Base-by-base conservation (phyloP, 2,888 invertebrate species). In the Cryptocephalus primarius region DNA sequence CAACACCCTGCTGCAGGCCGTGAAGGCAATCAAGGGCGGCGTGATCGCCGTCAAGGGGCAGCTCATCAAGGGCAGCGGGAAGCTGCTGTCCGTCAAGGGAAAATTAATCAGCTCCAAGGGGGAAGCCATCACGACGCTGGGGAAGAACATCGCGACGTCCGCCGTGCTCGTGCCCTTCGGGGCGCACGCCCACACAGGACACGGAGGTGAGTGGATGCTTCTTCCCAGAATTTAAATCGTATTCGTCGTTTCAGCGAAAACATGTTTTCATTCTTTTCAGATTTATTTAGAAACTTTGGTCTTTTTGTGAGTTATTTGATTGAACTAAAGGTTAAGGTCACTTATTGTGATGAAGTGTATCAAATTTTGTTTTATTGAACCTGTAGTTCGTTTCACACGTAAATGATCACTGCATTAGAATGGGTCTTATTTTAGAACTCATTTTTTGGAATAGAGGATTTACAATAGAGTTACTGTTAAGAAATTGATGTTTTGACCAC, bases 1-100 rank as follows among this genome's bases (percentile, higher is more conserved):
- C 11, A 83, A 82, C 67, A 88, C 89, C 4, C 74, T 91, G 9
- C 79, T 90, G 63, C 88, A 90, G 76, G 89, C 90, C 0, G 83
- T 88, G 1, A 90, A 90, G 64, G 89, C 90, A 10, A 86, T 91
- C 52, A 86, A 88, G 8, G 90, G 90, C 9, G 88, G 89, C 42
- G 85, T 88, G 9, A 82, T 90, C 3, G 89, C 89, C 31, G 75
- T 89, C n/a, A 89, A 88, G 62, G 90, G 90, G 0, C 88, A 89
- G 66, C 72, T 91, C 32, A 83, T 90, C 57, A 89, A 89, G 71
- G 89, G 88, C 39, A 82, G 88, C 45, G 89, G 90, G 9, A 79
- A 80, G 57, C 67, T 80, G 12, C 68, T 82, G 22, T 75, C 78
- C 13, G 77, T 80, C 9, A 77, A 79, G 56, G 83, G 82, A 14